Base-by-base conservation (phyloP, 2,113 vertebrate genomes). In the Leucosticte australis region DNA sequence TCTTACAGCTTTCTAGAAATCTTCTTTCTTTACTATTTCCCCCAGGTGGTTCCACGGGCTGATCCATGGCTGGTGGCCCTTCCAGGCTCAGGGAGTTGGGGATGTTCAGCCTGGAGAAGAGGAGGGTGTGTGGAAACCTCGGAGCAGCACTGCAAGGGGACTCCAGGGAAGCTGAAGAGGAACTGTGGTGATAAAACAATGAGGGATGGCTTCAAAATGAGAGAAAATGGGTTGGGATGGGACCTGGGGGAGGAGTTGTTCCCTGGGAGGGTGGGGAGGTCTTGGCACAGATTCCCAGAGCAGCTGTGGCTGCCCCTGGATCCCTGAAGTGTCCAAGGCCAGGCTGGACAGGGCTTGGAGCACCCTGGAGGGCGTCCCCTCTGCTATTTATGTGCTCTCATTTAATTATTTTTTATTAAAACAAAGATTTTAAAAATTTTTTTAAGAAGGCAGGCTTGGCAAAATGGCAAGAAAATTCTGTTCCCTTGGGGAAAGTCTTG, bases 251-350 rank as follows among this genome's bases (percentile, higher is more conserved):
- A 55, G 49, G 41, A 64, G 15, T 74, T 53, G 0, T 3, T 63
- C 47, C 33, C 7, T 31, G 19, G 0, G 19, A 60, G 23, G 44
- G 35, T 22, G 53, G 14, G 7, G 0, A 67, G 27, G 33, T 1
- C 7, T 63, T 57, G 52, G 63, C 2, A 27, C 5, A 33, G 52
- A 2, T 21, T 2, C n/a, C n/a, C 64, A 82, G 55, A 50, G 65
- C 0, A 35, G 46, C 21, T 62, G 67, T 35, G 67, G 67, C 37
- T 70, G 31, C 12, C 19, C 65, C 31, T 60, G 65, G 37, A n/a
- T 70, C 24, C 35, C 65, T 70, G 55, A 0, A 60, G 13, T 69
- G 35, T 0, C 53, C 53, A 23, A 28, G 10, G 31, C 26, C 80
- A 35, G 24, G 10, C 0, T 62, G 56, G 67, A 17, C 3, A 0